A percentile compares a stretch with the other conserved stretches of the same genome.
These are phyloP conservation scores for Rhingia rostrata DNA, from an alignment of 2,888 invertebrate species.

Conservation along the genomic window DNA sequence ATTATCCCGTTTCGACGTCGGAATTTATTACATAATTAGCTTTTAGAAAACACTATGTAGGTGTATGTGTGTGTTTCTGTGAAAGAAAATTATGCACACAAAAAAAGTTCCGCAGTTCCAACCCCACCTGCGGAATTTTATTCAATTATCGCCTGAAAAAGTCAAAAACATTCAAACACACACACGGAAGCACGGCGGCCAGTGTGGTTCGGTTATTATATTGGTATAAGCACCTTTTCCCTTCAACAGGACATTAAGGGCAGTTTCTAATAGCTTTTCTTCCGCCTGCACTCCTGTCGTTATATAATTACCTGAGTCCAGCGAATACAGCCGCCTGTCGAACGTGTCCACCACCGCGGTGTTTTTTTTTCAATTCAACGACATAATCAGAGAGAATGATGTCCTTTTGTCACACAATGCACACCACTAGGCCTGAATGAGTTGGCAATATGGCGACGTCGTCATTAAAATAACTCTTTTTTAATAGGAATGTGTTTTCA, in stretches of 20 bases:
- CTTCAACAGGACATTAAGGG: slow-evolving; percentile 70
- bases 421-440: slow-evolving; percentile 6
- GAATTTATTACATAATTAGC: slow-evolving; percentile 73
- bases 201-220: neutral
- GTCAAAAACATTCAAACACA: slow-evolving; percentile 9
- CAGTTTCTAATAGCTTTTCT: slow-evolving; percentile 70
- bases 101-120: slow-evolving; percentile 42
- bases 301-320: slow-evolving; percentile 67
- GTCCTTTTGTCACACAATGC: slow-evolving; percentile 71
- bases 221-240: slow-evolving; percentile 8
- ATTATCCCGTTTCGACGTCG: slow-evolving; percentile 34
- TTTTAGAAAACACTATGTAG: slow-evolving; percentile 39
- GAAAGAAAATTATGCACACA: slow-evolving; percentile 12
- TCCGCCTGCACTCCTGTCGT: slow-evolving; percentile 27
- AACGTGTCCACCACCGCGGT: slow-evolving; percentile 34
- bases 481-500: slow-evolving; percentile 51
- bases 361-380: slow-evolving; percentile 58
- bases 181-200: neutral
- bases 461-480: slow-evolving; percentile 70
- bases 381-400: slow-evolving; percentile 73
- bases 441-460: slow-evolving; percentile 67
- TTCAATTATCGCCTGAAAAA: slow-evolving; percentile 65
- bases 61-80: slow-evolving; percentile 20
- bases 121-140: slow-evolving; percentile 66
- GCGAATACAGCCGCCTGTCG: slow-evolving; percentile 46